Conservation (phyloP, 2,888 invertebrate genomes). For the Sinotaia quadrata region DNA sequence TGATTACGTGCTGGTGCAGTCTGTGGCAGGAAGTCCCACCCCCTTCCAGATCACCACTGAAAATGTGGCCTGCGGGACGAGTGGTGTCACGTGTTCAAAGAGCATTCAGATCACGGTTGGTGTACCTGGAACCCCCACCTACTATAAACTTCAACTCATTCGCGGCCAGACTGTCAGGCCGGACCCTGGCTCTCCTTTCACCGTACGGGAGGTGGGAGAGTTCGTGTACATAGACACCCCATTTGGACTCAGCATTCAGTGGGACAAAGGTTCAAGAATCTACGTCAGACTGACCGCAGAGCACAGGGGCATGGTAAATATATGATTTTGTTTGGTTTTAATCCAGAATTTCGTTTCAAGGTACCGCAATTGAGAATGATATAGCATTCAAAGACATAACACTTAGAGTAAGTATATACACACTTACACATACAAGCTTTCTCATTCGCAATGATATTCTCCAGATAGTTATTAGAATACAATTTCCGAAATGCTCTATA, state of each 20-base stretch:
- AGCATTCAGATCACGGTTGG: conserved; percentile 75
- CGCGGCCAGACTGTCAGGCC: conserved; percentile 47
- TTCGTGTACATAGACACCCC: conserved; percentile 83
- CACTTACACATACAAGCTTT: background rate
- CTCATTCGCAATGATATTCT: background rate
- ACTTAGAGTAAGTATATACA: too few relatives aligned
- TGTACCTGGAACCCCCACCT: conserved; percentile 50
- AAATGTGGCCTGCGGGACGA: conserved; percentile 89
- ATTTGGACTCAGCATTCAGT: conserved; percentile 77
- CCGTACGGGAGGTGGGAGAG: conserved; percentile 80
- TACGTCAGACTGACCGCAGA: conserved; percentile 84
- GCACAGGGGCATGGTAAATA: conserved; percentile 82
- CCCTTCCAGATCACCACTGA: conserved; percentile 80
- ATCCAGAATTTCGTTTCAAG: too few relatives aligned
- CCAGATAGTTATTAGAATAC: too few relatives aligned
- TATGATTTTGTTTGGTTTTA: background rate
- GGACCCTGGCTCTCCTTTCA: conserved; percentile 72
- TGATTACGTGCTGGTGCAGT: conserved; percentile 84
- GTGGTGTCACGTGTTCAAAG: conserved; percentile 90
- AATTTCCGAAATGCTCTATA: too few relatives aligned
- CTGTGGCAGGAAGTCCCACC: conserved; percentile 41
- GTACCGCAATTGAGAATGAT: too few relatives aligned
- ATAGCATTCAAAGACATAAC: too few relatives aligned
- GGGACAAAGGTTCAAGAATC: conserved; percentile 91
- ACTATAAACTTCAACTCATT: conserved; percentile 53